Percentiles rank a stretch among this genome's conserved stretches.
Conservation (phyloP, 2,797 vertebrate genomes). For the Thripadectes ignobilis region DNA sequence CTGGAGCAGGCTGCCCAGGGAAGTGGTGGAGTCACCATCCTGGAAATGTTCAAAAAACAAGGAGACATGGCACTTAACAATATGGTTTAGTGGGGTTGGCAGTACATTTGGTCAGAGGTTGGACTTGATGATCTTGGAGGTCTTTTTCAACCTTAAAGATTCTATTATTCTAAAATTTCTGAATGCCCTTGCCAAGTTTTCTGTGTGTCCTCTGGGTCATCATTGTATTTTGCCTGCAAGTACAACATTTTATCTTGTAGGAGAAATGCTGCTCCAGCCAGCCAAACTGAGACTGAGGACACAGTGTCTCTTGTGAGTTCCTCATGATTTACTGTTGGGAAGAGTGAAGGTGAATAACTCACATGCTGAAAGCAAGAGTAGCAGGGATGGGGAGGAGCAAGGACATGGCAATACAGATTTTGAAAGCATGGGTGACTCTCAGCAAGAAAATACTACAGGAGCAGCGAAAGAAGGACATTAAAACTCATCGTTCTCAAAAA, state of each 20-base stretch:
- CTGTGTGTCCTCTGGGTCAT: neutral
- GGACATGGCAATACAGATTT: neutral
- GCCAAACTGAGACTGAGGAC: neutral
- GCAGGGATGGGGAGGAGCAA: neutral
- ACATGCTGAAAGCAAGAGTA: neutral
- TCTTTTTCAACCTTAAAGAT: neutral
- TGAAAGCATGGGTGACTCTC: neutral
- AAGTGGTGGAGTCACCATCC: neutral
- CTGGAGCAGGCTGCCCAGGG: neutral
- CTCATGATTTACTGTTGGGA: neutral
- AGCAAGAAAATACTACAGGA: neutral
- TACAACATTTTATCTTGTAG: neutral
- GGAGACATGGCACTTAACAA: fast-evolving
- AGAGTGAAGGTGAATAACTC: neutral
- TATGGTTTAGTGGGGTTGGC: neutral
- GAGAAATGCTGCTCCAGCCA: neutral
- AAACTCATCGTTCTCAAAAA: neutral
- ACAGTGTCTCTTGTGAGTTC: neutral
- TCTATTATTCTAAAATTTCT: neutral
- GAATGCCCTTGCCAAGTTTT: neutral
- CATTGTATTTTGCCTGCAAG: neutral
- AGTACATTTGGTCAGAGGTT: neutral
- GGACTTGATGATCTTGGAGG: neutral
- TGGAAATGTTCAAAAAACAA: neutral
- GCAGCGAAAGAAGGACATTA: neutral